phyloP scores from a whole-genome alignment of 2,888 invertebrate species.

The Ernsta delagoae region DNA sequence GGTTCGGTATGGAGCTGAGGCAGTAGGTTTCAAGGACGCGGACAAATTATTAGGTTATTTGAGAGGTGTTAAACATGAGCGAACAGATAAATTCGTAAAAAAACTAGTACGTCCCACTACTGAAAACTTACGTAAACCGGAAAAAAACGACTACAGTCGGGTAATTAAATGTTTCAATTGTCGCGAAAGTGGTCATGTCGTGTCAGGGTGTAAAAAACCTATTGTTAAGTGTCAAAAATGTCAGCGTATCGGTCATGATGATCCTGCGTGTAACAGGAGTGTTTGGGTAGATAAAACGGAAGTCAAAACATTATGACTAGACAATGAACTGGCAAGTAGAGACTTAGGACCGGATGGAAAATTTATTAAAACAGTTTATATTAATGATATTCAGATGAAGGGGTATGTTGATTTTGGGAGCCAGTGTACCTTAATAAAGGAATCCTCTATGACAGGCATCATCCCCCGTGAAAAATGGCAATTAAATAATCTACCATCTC shows the following conservation, averaged over 20 bases:
- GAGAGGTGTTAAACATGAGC: neutral
- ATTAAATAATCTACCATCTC: neutral
- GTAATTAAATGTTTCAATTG: neutral
- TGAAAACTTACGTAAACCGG: neutral
- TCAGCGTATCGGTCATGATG: neutral
- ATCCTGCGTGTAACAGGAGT: neutral
- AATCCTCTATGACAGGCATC: neutral
- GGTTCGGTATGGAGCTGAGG: neutral
- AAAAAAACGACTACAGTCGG: neutral
- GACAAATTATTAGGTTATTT: neutral
- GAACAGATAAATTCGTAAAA: neutral
- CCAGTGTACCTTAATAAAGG: neutral
- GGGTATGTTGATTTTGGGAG: neutral
- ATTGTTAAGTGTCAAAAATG: neutral
- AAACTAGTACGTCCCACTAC: neutral
- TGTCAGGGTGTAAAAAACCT: neutral
- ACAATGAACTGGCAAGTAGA: neutral
- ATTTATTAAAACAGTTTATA: neutral
- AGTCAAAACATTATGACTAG: constrained; percentile 2
- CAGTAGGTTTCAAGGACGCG: constrained; percentile 8
- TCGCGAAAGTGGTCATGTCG: neutral
- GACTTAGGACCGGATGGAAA: neutral
- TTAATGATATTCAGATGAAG: neutral
- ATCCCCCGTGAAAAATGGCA: neutral
- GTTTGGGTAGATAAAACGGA: neutral